Evolutionary conservation across 2,888 invertebrate genomes (phyloP).

Genomic region (Caenorhabditis becei): DNA sequence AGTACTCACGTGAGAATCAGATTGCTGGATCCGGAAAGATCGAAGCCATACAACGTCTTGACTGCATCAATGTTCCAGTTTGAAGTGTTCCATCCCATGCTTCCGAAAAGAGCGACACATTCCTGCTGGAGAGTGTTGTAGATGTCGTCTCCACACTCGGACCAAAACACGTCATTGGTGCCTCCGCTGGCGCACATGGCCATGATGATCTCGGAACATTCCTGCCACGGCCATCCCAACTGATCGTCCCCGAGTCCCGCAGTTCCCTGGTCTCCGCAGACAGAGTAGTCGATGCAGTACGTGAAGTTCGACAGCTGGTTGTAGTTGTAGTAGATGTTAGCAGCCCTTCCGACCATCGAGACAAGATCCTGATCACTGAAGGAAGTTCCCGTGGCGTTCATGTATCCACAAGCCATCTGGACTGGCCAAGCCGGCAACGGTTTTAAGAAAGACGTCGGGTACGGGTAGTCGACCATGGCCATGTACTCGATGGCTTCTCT

Average conservation of each 20-base stretch:
- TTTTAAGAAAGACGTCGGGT: constrained; percentile 88
- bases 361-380: constrained; percentile 65
- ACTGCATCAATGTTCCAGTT: constrained; percentile 68
- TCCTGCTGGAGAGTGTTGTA: constrained; percentile 24
- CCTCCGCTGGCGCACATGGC: constrained; percentile 89
- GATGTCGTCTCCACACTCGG: constrained; percentile 55
- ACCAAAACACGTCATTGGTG: constrained; percentile 90
- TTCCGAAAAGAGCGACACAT: constrained; percentile 50
- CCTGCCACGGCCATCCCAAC: constrained; percentile 73
- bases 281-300: constrained; percentile 63
- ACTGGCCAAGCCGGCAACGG: constrained; percentile 91
- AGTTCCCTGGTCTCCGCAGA: constrained; percentile 69
- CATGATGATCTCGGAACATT: constrained; percentile 96
- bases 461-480: constrained; percentile 97
- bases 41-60: constrained; percentile 69
- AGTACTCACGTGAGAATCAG: constrained; percentile 76
- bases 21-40: constrained; percentile 67
- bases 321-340: constrained; percentile 70
- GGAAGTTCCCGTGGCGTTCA: constrained; percentile 51
- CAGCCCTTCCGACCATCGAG: constrained; percentile 50
- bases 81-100: constrained; percentile 61
- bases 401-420: constrained; percentile 32
- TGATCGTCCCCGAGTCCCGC: constrained; percentile 64
- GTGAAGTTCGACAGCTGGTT: constrained; percentile 46
- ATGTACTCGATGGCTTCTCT: constrained; percentile 83